Evolutionary conservation across 2,113 vertebrate genomes (phyloP).

Genomic region (Centropristis striata): DNA sequence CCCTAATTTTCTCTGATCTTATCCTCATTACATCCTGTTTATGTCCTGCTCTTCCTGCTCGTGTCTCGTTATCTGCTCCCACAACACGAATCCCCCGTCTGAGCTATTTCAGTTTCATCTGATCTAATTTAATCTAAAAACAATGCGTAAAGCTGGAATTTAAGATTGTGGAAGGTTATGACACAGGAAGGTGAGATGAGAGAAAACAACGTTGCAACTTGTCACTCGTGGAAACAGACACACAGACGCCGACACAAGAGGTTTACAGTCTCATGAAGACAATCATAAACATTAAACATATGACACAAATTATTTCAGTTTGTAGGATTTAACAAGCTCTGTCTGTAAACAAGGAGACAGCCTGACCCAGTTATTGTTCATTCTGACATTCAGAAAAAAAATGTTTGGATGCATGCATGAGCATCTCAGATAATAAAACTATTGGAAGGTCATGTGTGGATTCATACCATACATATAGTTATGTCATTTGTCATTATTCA

Average conservation of each 20-base stretch:
- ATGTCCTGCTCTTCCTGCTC: background rate
- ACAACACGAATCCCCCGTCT: background rate
- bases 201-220: background rate
- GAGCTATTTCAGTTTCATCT: slow-evolving; percentile 21
- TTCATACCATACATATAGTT: background rate
- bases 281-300: background rate
- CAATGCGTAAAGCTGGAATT: background rate
- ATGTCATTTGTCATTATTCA: background rate
- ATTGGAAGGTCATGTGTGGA: background rate
- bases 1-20: background rate
- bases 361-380: background rate
- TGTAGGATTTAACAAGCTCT: background rate
- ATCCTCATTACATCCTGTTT: slow-evolving; percentile 45
- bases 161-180: too few relatives aligned
- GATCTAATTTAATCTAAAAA: slow-evolving; percentile 32
- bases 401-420: background rate
- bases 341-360: background rate
- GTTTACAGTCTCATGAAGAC: background rate
- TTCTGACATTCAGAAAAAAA: too few relatives aligned
- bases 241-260: background rate
- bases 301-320: background rate
- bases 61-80: slow-evolving; percentile 6
- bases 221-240: background rate
- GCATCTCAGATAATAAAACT: too few relatives aligned
- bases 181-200: background rate